phyloP scores from a whole-genome alignment of 2,797 vertebrate genomes.

The Crocidura indochinensis region DNA sequence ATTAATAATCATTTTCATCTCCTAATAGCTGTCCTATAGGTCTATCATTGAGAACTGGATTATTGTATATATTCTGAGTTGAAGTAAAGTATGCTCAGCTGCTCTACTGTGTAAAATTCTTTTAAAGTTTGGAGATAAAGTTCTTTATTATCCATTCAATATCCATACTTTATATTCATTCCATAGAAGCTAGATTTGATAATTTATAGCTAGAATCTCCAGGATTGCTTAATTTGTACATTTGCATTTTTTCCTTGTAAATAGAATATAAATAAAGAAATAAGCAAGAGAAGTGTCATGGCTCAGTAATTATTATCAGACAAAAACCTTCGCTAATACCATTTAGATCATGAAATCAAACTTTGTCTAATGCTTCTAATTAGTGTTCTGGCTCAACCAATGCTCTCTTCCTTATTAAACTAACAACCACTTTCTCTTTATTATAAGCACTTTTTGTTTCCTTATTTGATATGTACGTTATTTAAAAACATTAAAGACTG shows the following conservation, averaged over 20 bases:
- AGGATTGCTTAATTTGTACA: neutral
- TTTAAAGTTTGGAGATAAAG: neutral
- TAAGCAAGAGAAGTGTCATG: neutral
- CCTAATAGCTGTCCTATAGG: neutral
- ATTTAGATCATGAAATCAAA: neutral
- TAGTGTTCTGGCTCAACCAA: neutral
- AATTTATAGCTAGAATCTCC: neutral
- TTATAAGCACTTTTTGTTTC: neutral
- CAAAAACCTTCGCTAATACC: neutral
- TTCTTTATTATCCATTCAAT: neutral
- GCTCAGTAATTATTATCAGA: neutral
- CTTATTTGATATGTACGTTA: neutral
- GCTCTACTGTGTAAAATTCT: neutral
- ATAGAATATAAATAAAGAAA: neutral
- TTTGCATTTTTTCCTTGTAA: constrained; percentile 10
- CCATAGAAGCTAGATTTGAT: neutral
- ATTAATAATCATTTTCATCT: neutral
- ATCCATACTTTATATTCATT: no score
- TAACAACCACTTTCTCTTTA: neutral
- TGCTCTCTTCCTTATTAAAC: neutral
- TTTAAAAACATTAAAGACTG: neutral
- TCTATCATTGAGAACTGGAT: neutral
- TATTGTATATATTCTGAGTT: neutral
- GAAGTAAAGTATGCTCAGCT: neutral
- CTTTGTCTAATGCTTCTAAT: neutral